A percentile compares a stretch with the other conserved stretches of the same genome.
Conservation (phyloP, 1,140 invertebrate genomes). For the Antheraea mylitta region DNA sequence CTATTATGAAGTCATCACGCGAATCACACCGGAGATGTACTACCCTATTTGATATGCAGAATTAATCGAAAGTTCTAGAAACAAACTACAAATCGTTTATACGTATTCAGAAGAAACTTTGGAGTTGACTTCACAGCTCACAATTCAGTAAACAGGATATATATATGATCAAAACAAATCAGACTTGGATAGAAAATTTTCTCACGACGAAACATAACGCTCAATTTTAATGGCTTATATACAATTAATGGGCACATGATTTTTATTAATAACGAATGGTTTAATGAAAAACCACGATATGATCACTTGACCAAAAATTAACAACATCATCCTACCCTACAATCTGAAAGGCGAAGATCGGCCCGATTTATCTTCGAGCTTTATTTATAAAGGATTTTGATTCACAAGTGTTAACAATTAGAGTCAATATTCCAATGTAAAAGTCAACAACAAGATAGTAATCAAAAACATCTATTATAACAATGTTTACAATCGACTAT, state of each 20-base stretch:
- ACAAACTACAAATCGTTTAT: too few species aligned
- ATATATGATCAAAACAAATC: too few species aligned
- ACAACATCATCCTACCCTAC: not conserved
- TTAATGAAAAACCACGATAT: not conserved
- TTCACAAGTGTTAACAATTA: not conserved
- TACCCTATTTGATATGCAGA: too few species aligned
- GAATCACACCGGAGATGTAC: too few species aligned
- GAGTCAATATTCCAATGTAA: slow-evolving; percentile 15
- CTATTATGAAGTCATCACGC: too few species aligned
- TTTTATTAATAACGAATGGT: not conserved
- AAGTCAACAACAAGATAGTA: slow-evolving; percentile 44
- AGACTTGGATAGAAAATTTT: too few species aligned
- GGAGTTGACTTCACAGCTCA: too few species aligned
- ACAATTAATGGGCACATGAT: slow-evolving; percentile 5
- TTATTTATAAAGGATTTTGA: not conserved
- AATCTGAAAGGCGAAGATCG: not conserved
- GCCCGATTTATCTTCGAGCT: not conserved
- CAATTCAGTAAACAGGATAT: too few species aligned
- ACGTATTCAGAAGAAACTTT: too few species aligned
- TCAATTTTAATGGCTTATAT: slow-evolving; percentile 4
- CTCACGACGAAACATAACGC: not conserved
- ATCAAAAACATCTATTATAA: slow-evolving; percentile 46
- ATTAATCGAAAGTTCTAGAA: too few species aligned
- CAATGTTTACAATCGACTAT: slow-evolving; percentile 40
- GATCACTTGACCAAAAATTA: not conserved